Conservation (phyloP, 2,888 invertebrate genomes). For the Trachelus tabidus region DNA sequence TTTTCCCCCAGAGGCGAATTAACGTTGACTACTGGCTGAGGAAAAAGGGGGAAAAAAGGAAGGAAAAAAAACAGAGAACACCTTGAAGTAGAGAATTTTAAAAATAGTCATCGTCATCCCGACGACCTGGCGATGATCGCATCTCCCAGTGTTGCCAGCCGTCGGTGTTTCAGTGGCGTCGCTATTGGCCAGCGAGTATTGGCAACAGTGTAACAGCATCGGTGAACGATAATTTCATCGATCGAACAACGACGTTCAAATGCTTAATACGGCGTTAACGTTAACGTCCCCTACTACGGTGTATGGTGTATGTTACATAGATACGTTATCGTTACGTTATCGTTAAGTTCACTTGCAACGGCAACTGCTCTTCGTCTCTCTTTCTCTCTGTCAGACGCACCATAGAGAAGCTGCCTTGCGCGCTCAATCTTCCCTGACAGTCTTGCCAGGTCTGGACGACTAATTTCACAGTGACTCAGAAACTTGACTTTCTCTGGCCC, state of each 20-base stretch:
- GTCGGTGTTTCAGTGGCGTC: background rate
- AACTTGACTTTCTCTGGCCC: too few relatives aligned
- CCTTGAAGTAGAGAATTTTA: background rate
- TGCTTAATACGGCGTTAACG: background rate
- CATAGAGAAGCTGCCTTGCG: too few relatives aligned
- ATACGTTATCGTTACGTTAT: too few relatives aligned
- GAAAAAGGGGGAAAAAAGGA: background rate
- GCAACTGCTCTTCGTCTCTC: too few relatives aligned
- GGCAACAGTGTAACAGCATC: background rate
- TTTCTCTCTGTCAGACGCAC: too few relatives aligned
- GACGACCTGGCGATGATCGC: background rate
- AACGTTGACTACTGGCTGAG: background rate
- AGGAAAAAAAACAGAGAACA: background rate
- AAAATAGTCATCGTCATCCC: background rate
- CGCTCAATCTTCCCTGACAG: too few relatives aligned
- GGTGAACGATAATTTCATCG: background rate
- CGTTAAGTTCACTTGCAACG: background rate
- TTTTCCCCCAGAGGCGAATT: background rate
- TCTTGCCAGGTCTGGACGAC: too few relatives aligned
- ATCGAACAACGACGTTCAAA: background rate
- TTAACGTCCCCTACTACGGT: background rate
- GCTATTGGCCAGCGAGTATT: background rate
- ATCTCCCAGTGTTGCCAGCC: background rate
- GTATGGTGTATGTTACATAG: background rate
- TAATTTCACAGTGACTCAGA: too few relatives aligned